Evolutionary conservation across 2,113 vertebrate genomes (phyloP).

Genomic region (Geococcyx californianus): DNA sequence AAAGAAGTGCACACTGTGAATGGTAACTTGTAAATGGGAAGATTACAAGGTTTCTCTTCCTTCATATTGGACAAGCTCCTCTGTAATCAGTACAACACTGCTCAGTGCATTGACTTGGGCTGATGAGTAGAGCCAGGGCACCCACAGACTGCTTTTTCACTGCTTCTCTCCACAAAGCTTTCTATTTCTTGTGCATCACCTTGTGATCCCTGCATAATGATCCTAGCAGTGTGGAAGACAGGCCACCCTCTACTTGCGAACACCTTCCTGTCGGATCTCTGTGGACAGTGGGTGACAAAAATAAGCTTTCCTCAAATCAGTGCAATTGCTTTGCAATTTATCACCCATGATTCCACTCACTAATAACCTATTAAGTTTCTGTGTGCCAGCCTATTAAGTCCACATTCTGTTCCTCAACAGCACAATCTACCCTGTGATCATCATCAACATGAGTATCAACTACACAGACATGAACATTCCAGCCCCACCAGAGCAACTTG

Average conservation of each 20-base stretch:
- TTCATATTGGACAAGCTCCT: background rate
- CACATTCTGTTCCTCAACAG: background rate
- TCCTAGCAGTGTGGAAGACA: background rate
- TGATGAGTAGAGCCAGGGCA: background rate
- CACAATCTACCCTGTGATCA: background rate
- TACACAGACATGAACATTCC: background rate
- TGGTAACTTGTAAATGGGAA: background rate
- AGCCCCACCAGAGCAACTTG: background rate
- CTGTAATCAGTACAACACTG: background rate
- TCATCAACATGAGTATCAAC: background rate
- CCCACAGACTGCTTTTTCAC: background rate
- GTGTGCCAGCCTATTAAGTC: background rate
- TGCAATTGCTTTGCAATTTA: background rate
- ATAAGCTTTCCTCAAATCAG: background rate
- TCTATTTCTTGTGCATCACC: background rate
- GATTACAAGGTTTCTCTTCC: background rate
- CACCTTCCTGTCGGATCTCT: background rate
- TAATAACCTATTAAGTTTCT: background rate
- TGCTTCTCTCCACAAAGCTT: background rate
- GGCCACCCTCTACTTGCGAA: background rate
- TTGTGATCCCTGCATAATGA: background rate
- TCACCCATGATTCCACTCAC: background rate
- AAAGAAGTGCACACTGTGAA: background rate
- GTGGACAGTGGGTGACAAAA: background rate
- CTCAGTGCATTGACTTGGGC: background rate